Base-by-base conservation (phyloP, 1,140 invertebrate species). In the Battus philenor region DNA sequence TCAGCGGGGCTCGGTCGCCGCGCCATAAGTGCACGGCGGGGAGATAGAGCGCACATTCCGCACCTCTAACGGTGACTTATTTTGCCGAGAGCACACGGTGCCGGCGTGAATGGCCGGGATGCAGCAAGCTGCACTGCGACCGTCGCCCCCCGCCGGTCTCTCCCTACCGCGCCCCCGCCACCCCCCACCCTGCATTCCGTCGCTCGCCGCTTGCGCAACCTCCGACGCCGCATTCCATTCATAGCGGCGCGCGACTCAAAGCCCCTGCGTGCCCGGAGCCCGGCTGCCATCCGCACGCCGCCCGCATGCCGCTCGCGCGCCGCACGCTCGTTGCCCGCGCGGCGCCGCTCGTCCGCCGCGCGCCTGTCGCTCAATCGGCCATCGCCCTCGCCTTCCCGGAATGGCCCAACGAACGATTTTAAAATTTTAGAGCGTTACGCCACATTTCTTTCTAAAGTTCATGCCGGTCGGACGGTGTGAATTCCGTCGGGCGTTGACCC, bases 361-460 rank as follows among this genome's bases (percentile, higher is more conserved):
- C 46, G 29, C 34, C 45, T 34, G 31, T 24, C 17, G 47, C 52
- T n/a, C 24, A 2, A n/a, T 20, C 44, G 44, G 45, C 44, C 55
- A 29, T 33, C 53, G 30, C 49, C 47, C 59, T 58, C 55, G 50
- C 49, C 69, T 69, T 72, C 65, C 67, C 60, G 58, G 67, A 76
- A 73, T 66, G 59, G 57, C 54, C 47, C 65, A 65, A 68, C 58
- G 70, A 69, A 60, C 59, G 64, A 55, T 50, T 46, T 80, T 79
- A 45, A 69, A 69, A 77, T 74, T 82, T 80, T 72, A 74, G 75
- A 82, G 69, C 69, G 69, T 77, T 79, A 82, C 73, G 69, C 69
- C 78, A 74, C 76, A 80, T 81, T 83, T 80, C 63, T 78, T 79
- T 57, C 64, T 80, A 75, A 81, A 78, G 77, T 79, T 80, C 68